Percentiles rank a stretch among this genome's conserved stretches.
Evolutionary conservation across 2,113 vertebrate species (phyloP).

Genomic region (Psammodynastes pulverulentus): DNA sequence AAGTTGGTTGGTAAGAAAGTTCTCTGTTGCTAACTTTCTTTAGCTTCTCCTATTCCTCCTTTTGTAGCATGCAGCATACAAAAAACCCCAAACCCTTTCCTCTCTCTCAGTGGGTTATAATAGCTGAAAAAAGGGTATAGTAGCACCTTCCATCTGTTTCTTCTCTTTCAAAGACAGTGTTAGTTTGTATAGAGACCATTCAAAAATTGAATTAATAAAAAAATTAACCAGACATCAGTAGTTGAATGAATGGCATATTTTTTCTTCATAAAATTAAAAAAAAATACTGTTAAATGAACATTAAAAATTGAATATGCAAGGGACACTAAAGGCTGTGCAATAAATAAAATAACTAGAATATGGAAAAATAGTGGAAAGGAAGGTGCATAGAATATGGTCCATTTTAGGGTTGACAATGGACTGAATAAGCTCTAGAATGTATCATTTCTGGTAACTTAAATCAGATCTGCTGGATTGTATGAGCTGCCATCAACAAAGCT

Average conservation of each 20-base stretch:
- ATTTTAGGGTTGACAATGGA: not conserved
- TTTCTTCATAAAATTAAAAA: not conserved
- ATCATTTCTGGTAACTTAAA: not conserved
- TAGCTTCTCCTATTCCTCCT: not conserved
- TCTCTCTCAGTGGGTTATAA: not conserved
- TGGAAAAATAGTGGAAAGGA: not conserved
- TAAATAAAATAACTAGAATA: not conserved
- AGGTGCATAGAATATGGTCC: not conserved
- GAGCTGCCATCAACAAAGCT: not conserved
- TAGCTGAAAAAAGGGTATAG: not conserved
- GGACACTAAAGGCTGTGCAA: not conserved
- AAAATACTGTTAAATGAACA: not conserved
- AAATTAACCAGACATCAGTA: not conserved
- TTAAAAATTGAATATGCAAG: not conserved
- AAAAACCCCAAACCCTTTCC: not conserved
- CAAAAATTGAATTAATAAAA: not conserved
- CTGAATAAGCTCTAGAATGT: not conserved
- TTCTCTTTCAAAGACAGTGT: not conserved
- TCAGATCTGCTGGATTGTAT: not conserved
- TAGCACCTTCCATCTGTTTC: not conserved
- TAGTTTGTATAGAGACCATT: not conserved
- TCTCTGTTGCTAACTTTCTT: not conserved
- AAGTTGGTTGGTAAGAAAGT: not conserved
- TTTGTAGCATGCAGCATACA: not conserved
- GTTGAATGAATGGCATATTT: not conserved